A percentile compares a stretch with the other conserved stretches of the same genome.
These are phyloP conservation scores for Cremastobaeus sp. DNA, from an alignment of 2,888 invertebrate genomes.

Conservation along the genomic window DNA sequence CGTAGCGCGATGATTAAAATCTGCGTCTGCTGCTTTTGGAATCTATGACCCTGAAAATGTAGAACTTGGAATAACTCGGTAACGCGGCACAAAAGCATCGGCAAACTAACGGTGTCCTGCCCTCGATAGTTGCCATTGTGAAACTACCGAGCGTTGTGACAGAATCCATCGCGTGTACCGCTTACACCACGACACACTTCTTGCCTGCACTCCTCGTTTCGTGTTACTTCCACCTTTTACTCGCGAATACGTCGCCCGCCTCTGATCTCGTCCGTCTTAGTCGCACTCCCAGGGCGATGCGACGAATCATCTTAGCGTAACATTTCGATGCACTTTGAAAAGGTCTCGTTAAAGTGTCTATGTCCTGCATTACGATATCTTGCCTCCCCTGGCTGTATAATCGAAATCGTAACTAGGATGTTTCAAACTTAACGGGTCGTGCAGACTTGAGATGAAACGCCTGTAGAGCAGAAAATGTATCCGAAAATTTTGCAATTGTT, in stretches of 20 bases:
- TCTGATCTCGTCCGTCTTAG: constrained; percentile 34
- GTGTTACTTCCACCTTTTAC: constrained; percentile 65
- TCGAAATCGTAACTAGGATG: constrained; percentile 2
- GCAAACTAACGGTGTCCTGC: constrained; percentile 75
- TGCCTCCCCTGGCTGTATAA: too few relatives aligned
- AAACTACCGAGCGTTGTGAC: constrained; percentile 76
- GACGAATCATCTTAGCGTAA: constrained; percentile 38
- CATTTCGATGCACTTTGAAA: constrained; percentile 29
- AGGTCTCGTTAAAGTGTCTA: constrained; percentile 18
- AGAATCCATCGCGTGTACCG: constrained; percentile 73
- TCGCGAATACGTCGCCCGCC: constrained; percentile 39
- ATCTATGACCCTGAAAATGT: constrained; percentile 62
- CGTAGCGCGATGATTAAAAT: constrained; percentile 49
- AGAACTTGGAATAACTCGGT: constrained; percentile 66
- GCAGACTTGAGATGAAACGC: too few relatives aligned
- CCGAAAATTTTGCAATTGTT: too few relatives aligned
- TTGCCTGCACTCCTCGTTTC: constrained; percentile 63
- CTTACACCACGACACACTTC: constrained; percentile 74
- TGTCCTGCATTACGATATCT: too few relatives aligned
- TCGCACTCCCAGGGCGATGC: constrained; percentile 39
- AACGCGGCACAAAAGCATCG: constrained; percentile 72
- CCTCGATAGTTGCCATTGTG: constrained; percentile 76
- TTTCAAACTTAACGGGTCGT: too few relatives aligned
- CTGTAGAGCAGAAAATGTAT: too few relatives aligned
- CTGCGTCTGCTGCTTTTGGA: constrained; percentile 60